Evolutionary conservation across 2,797 vertebrate species (phyloP).

Genomic region (Aselliscus stoliczkanus): DNA sequence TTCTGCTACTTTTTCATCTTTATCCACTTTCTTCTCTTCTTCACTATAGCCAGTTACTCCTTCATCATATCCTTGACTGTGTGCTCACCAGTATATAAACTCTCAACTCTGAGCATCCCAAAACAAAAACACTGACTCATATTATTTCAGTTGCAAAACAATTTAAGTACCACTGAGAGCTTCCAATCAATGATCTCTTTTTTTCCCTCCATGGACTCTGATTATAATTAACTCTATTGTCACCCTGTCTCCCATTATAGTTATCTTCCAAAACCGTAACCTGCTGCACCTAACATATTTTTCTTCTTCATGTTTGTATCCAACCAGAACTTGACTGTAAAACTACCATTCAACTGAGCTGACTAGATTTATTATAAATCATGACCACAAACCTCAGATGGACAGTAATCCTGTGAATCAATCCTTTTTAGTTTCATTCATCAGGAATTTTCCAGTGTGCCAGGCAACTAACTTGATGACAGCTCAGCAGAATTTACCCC

Average conservation of each 20-base stretch:
- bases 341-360: background rate
- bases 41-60: too few species aligned
- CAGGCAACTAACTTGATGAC: background rate
- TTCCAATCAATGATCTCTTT: background rate
- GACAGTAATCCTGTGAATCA: background rate
- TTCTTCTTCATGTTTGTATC: background rate
- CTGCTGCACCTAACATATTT: background rate
- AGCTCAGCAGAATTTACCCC: background rate
- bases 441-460: background rate
- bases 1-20: background rate
- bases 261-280: background rate
- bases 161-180: background rate
- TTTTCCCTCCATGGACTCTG: background rate
- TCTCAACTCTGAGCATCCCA: background rate
- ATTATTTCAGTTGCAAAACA: background rate
- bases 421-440: background rate
- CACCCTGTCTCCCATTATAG: rapidly evolving
- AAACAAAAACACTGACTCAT: background rate
- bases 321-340: background rate
- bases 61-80: too few species aligned
- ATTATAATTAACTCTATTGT: background rate
- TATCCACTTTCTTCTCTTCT: background rate
- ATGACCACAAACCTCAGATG: background rate
- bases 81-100: rapidly evolving
- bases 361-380: background rate